Base-by-base conservation (phyloP, 2,888 invertebrate genomes). In the Mythimna loreyi region DNA sequence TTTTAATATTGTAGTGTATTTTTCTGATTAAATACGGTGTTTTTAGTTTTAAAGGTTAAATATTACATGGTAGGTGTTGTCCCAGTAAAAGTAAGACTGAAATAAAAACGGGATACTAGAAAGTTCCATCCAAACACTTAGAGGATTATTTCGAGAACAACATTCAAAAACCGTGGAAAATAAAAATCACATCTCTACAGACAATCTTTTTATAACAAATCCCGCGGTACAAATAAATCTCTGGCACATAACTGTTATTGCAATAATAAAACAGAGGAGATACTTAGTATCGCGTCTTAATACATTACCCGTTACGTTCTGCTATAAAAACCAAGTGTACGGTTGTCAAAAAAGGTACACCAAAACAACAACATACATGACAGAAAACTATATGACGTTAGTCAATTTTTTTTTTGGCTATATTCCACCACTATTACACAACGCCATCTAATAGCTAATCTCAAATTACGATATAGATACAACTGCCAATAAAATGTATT, bases 291-390 rank as follows among this genome's bases (percentile, higher is more conserved):
- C 62, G 36, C 60, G 60, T 76, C 72, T 72, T 78, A 76, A 81
- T 81, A 86, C 82, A 85, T 79, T 81, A 84, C 75, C 79, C 80
- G 83, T 84, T 78, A 84, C 80, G 78, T 52, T 74, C 66, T 68
- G 77, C 81, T 66, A 80, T 86, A 86, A 88, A 89, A 86, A 82
- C 73, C 70, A 75, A 78, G 61, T 33, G 55, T 72, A 71, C 16
- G 0, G 64, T 72, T 21, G 5, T 21, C 47, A 55, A 30, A 49
- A 11, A 62, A 62, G 7, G 1, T 6, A 40, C 7, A 11, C 8
- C 19, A 3, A n/a, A n/a, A n/a, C n/a, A n/a, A n/a, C n/a, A n/a
- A n/a, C n/a, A n/a, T n/a, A n/a, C n/a, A n/a, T n/a, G n/a, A n/a
- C n/a, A n/a, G n/a, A n/a, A n/a, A n/a, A n/a, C n/a, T n/a, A n/a